Base-by-base conservation (phyloP, 2,113 vertebrate species). In the Gallinago undulata region DNA sequence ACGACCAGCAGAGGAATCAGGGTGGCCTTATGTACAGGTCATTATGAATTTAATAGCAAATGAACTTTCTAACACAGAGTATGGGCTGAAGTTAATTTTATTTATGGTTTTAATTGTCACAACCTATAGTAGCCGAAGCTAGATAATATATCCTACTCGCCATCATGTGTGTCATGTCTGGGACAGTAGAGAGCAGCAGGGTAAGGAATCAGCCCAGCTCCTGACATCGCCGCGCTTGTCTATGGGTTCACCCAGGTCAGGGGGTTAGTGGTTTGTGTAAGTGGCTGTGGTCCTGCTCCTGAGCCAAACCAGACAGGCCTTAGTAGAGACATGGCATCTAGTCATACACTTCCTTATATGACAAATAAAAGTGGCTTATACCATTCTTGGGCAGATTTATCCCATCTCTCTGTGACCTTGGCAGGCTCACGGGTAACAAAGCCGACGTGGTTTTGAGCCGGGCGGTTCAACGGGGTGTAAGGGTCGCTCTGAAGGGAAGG, bases 261-360 rank as follows among this genome's bases (percentile, higher is more conserved):
- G 72, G 64, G 2, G 86, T 92, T 93, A 53, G 92, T 94, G 83
- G 93, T 93, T 96, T 93, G 53, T 87, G 64, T 87, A 66, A 90
- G 83, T 77, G 80, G 56, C 90, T 90, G 68, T 66, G 86, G 86
- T 90, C 48, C 95, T 75, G 84, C 73, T 92, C 66, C 37, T 37
- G 80, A 89, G 92, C 95, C 90, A 96, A 93, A 92, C 84, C 84
- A 87, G 89, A 41, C 53, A 45, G 84, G 53, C 68, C 76, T 73
- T 41, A 53, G 82, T 8, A 60, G 67, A 85, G 72, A 45, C 80
- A 63, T 62, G 37, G 62, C 92, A 85, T 73, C 84, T 93, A 57
- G 87, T 95, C 70, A 87, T 50, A 76, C 62, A 16, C 62, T 93
- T 94, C 90, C 86, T 60, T 84, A 78, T 87, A 37, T 39, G 84